Conservation (phyloP, 2,888 invertebrate genomes). For the Holacanthella duospinosa region DNA sequence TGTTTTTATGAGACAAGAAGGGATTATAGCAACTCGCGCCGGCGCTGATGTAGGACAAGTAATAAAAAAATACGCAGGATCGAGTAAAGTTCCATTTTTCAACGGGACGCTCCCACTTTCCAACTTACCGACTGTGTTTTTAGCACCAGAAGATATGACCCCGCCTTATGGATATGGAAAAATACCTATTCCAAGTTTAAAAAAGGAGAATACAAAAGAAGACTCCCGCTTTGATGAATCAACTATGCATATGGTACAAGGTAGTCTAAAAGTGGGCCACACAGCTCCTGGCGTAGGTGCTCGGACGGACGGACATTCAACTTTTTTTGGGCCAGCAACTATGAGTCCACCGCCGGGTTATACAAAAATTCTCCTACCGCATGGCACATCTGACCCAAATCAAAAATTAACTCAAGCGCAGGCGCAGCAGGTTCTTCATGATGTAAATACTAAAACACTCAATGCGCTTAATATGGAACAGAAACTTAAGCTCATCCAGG, state of each 20-base stretch:
- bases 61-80: slow-evolving; percentile 36
- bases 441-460: slow-evolving; percentile 19
- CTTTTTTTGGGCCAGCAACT: slow-evolving; percentile 16
- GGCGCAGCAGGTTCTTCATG: background rate
- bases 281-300: too few species aligned
- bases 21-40: slow-evolving; percentile 25
- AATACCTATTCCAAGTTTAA: slow-evolving; percentile 35
- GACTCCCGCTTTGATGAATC: background rate
- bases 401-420: slow-evolving; percentile 2
- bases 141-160: slow-evolving; percentile 34
- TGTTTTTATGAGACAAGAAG: slow-evolving; percentile 35
- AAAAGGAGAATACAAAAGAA: slow-evolving; percentile 6
- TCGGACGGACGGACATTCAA: background rate
- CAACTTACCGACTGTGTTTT: slow-evolving; percentile 32
- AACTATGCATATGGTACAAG: background rate
- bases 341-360: slow-evolving; percentile 28
- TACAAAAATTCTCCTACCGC: slow-evolving; percentile 32
- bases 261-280: background rate
- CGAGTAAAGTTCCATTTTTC: slow-evolving; percentile 36
- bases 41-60: slow-evolving; percentile 37
- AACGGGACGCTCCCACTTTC: slow-evolving; percentile 32
- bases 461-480: slow-evolving; percentile 24
- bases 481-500: slow-evolving; percentile 29
- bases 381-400: slow-evolving; percentile 19
- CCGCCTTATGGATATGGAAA: slow-evolving; percentile 34